Evolutionary conservation across 2,797 vertebrate genomes (phyloP), one percentile per base, ranked within the genome.

Genomic region (Sebastes umbrosus): DNA sequence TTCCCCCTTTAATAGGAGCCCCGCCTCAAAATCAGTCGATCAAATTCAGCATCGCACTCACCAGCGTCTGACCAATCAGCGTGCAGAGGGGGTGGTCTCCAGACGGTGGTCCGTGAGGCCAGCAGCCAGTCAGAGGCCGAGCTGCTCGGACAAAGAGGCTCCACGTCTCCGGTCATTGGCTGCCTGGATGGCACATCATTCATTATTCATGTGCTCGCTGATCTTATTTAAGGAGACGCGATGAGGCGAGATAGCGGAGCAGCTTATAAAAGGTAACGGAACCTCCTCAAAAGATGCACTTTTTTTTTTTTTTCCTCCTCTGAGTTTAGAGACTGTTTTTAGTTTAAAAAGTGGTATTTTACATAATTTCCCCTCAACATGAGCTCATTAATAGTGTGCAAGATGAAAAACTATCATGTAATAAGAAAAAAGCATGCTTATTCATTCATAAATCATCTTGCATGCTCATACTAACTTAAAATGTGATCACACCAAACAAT

Each of bases 21-120:
- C 95, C 96, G 95, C 96, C 96, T 85, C 59, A 87, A 96, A 96
- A 96, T 96, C 96, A 96, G 96, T 96, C 96, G 96, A 96, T 96
- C 93, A 96, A 95, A 93, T 95, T 95, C 92, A 82, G 82, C 92
- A 93, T 94, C 93, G 39, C 84, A 87, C 94, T 91, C 93, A 55
- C 77, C 81, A 69, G 77, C 43, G 20, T 73, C 86, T 0, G 73
- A 62, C 96, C 95, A 96, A 96, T 96, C 95, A 88, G 46, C 29
- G 27, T 8, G 3, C 36, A 6, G 36, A 24, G 66, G 86, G 91
- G 88, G 92, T 75, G 91, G 94, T 91, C 91, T 92, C 69, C 64
- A 86, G 88, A 87, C 85, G 95, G 95, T 96, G 96, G 96, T 96
- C 94, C 96, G 96, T 78, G 94, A 87, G 76, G 29, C 65, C 86